Conservation (phyloP, 2,113 vertebrate species). For the Oenanthe melanoleuca region DNA sequence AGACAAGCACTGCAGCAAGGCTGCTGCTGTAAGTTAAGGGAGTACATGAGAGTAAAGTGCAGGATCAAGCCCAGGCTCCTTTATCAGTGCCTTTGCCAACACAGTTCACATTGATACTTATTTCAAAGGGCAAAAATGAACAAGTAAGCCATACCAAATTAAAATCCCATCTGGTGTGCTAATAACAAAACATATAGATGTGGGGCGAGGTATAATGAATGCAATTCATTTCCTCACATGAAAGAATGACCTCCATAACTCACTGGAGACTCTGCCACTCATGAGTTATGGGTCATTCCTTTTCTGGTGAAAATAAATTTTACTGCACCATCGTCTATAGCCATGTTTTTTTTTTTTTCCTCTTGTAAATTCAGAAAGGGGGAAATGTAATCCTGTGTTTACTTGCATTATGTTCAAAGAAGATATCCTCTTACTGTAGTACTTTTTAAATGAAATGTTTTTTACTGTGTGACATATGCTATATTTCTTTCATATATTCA, state of each 20-base stretch:
- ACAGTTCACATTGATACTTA: conserved; percentile 33
- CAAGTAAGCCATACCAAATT: conserved; percentile 65
- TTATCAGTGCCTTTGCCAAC: conserved; percentile 26
- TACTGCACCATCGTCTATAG: conserved; percentile 32
- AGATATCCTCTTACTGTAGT: neutral
- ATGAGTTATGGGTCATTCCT: conserved; percentile 80
- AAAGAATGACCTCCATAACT: conserved; percentile 79
- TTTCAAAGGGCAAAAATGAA: conserved; percentile 59
- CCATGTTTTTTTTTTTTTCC: conserved; percentile 48
- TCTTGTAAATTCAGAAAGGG: conserved; percentile 66
- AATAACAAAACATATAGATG: conserved; percentile 74
- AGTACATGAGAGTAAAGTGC: neutral
- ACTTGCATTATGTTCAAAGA: neutral
- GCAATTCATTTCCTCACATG: conserved; percentile 75
- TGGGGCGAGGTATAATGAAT: conserved; percentile 70
- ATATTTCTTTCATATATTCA: neutral
- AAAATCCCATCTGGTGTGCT: conserved; percentile 67
- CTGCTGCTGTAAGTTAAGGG: neutral
- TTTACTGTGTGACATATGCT: neutral
- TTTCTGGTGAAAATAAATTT: conserved; percentile 78
- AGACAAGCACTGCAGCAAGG: neutral
- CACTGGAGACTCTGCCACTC: conserved; percentile 74
- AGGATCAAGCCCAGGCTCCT: conserved; percentile 2
- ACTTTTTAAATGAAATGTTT: neutral
- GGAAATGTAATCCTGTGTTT: conserved; percentile 27